phyloP scores from a whole-genome alignment of 2,113 vertebrate species.

The Catharus fuscescens region DNA sequence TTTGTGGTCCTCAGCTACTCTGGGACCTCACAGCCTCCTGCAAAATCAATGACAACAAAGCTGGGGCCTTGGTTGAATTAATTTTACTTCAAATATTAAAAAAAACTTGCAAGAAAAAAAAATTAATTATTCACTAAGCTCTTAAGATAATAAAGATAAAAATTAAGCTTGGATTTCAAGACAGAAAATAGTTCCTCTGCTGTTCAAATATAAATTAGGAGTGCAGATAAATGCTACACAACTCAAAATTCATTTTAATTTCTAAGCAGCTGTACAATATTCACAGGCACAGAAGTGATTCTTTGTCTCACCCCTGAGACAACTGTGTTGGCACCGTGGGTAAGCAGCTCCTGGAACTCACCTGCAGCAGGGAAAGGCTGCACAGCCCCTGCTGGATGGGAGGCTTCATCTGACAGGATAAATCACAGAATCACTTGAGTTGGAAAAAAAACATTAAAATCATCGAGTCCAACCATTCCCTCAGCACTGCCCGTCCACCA shows the following conservation, averaged over 20 bases:
- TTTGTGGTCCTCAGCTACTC: not conserved
- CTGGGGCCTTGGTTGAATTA: not conserved
- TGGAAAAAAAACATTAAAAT: not conserved
- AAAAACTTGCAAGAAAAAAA: not conserved
- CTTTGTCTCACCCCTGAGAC: not conserved
- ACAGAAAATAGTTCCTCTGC: slow-evolving; percentile 33
- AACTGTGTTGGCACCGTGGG: fast-evolving
- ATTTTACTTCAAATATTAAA: not conserved
- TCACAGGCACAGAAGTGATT: slow-evolving; percentile 1
- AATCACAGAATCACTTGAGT: not conserved
- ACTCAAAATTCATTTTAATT: slow-evolving; percentile 44
- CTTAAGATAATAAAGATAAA: slow-evolving; percentile 56
- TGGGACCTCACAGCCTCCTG: not conserved
- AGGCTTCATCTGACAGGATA: not conserved
- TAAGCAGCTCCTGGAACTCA: not conserved
- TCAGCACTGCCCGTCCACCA: not conserved
- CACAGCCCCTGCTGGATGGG: not conserved
- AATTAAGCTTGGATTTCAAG: slow-evolving; percentile 33
- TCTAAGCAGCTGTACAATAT: slow-evolving; percentile 27
- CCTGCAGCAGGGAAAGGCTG: not conserved
- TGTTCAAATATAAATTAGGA: slow-evolving; percentile 52
- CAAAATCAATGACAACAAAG: not conserved
- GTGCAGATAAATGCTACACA: not conserved
- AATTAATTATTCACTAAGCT: slow-evolving; percentile 49
- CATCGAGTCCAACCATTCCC: not conserved